Percentiles rank a stretch among this genome's conserved stretches.
These are phyloP conservation scores for Meteorus cinctellus DNA, from an alignment of 2,888 invertebrate species.

Conservation along the genomic window DNA sequence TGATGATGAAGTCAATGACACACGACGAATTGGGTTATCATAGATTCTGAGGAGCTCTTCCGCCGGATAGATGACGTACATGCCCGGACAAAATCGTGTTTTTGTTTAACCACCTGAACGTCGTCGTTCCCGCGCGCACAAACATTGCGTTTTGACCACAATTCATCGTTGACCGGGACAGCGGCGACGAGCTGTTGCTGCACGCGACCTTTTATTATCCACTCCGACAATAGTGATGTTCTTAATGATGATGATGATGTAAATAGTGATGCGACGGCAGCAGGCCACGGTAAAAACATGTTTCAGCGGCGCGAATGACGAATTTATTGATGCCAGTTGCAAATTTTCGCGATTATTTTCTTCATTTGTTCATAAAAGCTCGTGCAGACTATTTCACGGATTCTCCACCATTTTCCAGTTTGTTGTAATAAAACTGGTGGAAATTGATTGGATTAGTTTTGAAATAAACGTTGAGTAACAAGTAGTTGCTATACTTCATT, in stretches of 20 bases:
- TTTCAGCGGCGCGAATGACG: conserved; percentile 10
- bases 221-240: conserved; percentile 23
- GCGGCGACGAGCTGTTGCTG: conserved; percentile 30
- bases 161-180: conserved; percentile 42
- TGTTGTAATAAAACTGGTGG: neutral
- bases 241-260: conserved; percentile 5
- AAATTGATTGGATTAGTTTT: neutral
- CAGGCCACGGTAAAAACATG: conserved; percentile 35
- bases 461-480: neutral
- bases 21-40: conserved; percentile 60
- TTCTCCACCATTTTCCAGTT: neutral
- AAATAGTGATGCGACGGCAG: neutral
- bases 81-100: conserved; percentile 59
- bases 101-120: conserved; percentile 46
- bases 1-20: conserved; percentile 35
- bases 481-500: neutral
- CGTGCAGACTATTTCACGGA: neutral
- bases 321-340: conserved; percentile 9
- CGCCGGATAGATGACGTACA: conserved; percentile 71
- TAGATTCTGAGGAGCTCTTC: conserved; percentile 69
- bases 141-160: conserved; percentile 61
- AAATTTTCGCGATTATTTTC: neutral
- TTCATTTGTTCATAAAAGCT: neutral
- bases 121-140: conserved; percentile 55
- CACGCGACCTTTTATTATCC: conserved; percentile 41